Conservation (phyloP, 1,140 invertebrate species). For the Ephestia elutella region DNA sequence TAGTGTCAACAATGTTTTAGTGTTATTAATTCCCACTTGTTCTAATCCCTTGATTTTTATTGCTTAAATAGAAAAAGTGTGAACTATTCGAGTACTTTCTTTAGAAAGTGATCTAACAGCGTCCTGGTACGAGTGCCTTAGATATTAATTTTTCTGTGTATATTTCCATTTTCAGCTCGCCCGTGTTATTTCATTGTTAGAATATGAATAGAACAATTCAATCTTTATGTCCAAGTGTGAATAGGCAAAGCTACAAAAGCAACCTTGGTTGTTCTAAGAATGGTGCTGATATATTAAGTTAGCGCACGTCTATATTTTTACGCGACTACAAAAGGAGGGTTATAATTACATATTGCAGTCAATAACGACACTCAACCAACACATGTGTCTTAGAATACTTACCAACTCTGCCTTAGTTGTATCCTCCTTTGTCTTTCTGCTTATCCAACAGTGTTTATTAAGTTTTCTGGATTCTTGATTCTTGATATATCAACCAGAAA, state of each 20-base stretch:
- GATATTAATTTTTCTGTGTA: slow-evolving; percentile 46
- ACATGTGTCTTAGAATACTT: background rate
- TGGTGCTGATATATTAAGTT: slow-evolving; percentile 27
- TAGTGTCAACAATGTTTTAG: background rate
- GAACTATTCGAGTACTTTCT: slow-evolving; percentile 18
- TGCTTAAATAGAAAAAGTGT: slow-evolving; percentile 2
- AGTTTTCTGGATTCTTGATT: no score
- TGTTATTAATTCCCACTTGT: slow-evolving; percentile 12
- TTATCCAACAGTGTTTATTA: background rate
- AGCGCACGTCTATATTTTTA: slow-evolving; percentile 15
- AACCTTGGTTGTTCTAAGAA: slow-evolving; percentile 25
- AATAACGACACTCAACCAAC: background rate
- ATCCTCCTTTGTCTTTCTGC: no score
- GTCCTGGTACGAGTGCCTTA: slow-evolving; percentile 72
- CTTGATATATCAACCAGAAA: no score
- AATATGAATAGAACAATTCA: slow-evolving; percentile 10
- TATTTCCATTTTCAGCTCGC: slow-evolving; percentile 23
- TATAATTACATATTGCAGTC: background rate
- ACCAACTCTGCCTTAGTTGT: no score
- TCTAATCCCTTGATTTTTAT: slow-evolving; percentile 15
- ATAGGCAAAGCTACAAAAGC: slow-evolving; percentile 1
- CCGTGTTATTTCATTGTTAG: slow-evolving; percentile 29
- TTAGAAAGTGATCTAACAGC: slow-evolving; percentile 61
- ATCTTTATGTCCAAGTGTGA: slow-evolving; percentile 4
- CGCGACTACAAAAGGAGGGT: slow-evolving; percentile 4